Base-by-base conservation (phyloP, 1,140 invertebrate genomes). In the Neodiprion pinetum region DNA sequence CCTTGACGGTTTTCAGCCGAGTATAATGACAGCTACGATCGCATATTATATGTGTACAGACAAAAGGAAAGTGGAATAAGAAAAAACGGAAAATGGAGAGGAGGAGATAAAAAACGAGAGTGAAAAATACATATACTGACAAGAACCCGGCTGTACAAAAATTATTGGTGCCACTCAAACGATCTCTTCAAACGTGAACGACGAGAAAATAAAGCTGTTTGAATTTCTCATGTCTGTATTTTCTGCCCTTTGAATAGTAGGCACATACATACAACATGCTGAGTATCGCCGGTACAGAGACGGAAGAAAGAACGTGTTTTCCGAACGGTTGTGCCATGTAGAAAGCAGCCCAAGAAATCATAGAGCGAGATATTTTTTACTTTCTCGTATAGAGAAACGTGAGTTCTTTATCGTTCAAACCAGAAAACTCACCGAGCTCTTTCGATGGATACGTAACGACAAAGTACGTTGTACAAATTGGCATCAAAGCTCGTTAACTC, bases 1-100 rank as follows among this genome's bases (percentile, higher is more conserved):
- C 72, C 71, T 72, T 77, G 76, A 74, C 74, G 74, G 74, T 48
- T 28, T 40, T 40, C 28, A 40, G 28, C 28, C 1, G 28, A 40
- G 28, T 40, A 40, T 40, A 40, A 40, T 40, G 5, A 40, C 28
- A 40, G 28, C 28, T 2, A 40, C 28, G 28, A 40, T 40, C 28
- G 28, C 28, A 5, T 40, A 40, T 40, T 5, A 40, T 40, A 40
- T 40, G 5, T 40, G 5, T 40, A 40, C 28, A 40, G 28, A 40
- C 28, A 40, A 40, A 40, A 40, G 28, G 28, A 40, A 40, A 40
- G 28, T 40, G 28, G 28, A 40, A 5, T 40, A 40, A 40, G 28
- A 5, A 40, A 5, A 61, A 61, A 17, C 5, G 53, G n/a, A 61
- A 9, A 61, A 61, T 17, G 53, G 53, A 40, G 28, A 40, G 2